A percentile compares a stretch with the other conserved stretches of the same genome.
Evolutionary conservation across 2,797 vertebrate species (phyloP).

Genomic region (Etheostoma perlongum): DNA sequence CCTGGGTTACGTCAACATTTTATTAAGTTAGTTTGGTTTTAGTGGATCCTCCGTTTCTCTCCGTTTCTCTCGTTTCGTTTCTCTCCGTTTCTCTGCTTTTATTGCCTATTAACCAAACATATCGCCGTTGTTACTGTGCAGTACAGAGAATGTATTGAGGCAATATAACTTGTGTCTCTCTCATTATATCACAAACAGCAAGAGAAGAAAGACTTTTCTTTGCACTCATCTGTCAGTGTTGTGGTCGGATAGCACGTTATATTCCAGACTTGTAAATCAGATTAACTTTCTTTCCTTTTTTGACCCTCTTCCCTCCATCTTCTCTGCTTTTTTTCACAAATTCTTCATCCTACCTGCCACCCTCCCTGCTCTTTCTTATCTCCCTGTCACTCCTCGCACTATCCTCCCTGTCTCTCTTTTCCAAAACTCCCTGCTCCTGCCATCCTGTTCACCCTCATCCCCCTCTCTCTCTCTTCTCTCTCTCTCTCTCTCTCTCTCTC

Average conservation of each 20-base stretch:
- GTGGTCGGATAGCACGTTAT: neutral
- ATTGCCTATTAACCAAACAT: neutral
- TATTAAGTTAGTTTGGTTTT: neutral
- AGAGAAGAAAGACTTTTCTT: no score
- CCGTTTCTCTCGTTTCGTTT: neutral
- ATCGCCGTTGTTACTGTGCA: conserved; percentile 18
- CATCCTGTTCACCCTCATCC: no score
- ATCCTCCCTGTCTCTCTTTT: neutral
- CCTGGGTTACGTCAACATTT: neutral
- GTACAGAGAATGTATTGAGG: conserved; percentile 13
- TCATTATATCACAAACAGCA: conserved; percentile 10
- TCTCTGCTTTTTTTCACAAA: neutral
- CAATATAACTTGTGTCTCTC: neutral
- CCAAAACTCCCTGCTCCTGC: neutral
- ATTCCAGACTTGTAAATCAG: conserved; percentile 21
- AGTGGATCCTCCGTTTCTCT: neutral
- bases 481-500: no score
- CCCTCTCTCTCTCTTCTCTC: no score
- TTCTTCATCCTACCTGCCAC: neutral
- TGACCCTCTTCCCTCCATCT: neutral
- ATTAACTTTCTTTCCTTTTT: conserved; percentile 10
- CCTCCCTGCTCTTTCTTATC: neutral
- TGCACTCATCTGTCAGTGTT: neutral
- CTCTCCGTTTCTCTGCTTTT: neutral
- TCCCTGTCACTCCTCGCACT: neutral